Percentiles rank a stretch among this genome's conserved stretches.
These are phyloP conservation scores for Oenanthe melanoleuca DNA, from an alignment of 2,113 vertebrate species.

Conservation along the genomic window DNA sequence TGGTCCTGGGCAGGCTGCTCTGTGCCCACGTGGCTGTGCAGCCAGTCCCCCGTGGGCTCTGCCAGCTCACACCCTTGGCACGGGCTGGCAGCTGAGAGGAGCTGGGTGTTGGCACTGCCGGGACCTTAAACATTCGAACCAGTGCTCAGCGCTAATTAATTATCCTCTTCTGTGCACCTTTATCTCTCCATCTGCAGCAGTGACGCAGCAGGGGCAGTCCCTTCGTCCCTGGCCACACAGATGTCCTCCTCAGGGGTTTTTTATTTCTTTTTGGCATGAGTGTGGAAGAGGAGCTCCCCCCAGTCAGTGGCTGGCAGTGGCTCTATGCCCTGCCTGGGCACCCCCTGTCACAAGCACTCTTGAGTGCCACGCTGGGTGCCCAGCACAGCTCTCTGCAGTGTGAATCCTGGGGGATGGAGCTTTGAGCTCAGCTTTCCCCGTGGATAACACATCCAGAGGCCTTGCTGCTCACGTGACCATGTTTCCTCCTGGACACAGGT, in stretches of 20 bases:
- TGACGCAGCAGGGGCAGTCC: background rate
- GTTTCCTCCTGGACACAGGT: background rate
- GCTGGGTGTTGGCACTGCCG: rapidly evolving
- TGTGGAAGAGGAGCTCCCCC: background rate
- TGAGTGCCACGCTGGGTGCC: rapidly evolving
- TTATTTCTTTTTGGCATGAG: background rate
- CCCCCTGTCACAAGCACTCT: background rate
- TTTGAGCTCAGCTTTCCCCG: background rate
- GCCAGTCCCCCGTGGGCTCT: background rate
- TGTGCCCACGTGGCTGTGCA: background rate
- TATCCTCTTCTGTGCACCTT: background rate
- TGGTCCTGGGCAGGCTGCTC: background rate
- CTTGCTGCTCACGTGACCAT: rapidly evolving
- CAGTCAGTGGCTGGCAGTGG: background rate
- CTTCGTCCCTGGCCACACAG: background rate
- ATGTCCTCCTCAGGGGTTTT: background rate
- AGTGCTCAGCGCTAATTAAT: background rate
- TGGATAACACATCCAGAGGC: background rate
- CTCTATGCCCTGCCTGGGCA: background rate
- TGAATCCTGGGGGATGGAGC: background rate
- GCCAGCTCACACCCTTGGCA: background rate
- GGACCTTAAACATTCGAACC: rapidly evolving
- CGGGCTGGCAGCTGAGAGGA: background rate
- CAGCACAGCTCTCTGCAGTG: rapidly evolving
- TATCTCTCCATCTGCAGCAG: background rate